Evolutionary conservation across 2,888 invertebrate species (phyloP), one percentile per base, ranked within the genome.

Genomic region (Troides helena): DNA sequence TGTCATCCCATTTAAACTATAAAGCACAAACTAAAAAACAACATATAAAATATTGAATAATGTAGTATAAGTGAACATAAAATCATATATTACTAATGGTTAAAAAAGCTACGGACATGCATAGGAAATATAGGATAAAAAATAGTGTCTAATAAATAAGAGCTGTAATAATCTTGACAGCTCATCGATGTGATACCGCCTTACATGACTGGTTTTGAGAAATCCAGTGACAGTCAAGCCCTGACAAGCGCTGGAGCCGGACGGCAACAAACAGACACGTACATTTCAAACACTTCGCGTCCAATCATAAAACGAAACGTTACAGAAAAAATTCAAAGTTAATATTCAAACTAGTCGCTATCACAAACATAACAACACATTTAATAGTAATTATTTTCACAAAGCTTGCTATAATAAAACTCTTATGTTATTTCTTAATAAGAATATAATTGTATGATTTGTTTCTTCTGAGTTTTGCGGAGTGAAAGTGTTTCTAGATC

Each of bases 401-500:
- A n/a, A 36, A 56, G 14, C 14, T 14, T 59, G 14, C n/a, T 65
- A 21, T 56, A 30, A 30, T 30, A 61, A 62, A n/a, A 21, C 23
- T 10, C 56, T 39, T 63, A 10, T 36, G 61, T 70, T 59, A 61
- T 8, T 57, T 61, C 67, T 57, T 71, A 62, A 65, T 68, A 65
- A 65, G 53, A 68, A 68, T 56, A 67, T 71, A 58, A 68, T 65
- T 61, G 68, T 64, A 71, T 69, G 67, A 46, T 71, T 71, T 70
- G 69, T 70, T 64, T 60, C 63, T 65, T 71, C 71, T 73, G 72
- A 72, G 68, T 74, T 75, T 74, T 73, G 73, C 81, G 75, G 70
- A 88, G 91, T 89, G 91, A 90, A 91, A 91, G 91, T 90, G 87
- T 78, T 84, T 78, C 75, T 80, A 80, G 80, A 78, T 82, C 77